phyloP scores from a whole-genome alignment of 2,888 invertebrate genomes.

The Gibbula magus region DNA sequence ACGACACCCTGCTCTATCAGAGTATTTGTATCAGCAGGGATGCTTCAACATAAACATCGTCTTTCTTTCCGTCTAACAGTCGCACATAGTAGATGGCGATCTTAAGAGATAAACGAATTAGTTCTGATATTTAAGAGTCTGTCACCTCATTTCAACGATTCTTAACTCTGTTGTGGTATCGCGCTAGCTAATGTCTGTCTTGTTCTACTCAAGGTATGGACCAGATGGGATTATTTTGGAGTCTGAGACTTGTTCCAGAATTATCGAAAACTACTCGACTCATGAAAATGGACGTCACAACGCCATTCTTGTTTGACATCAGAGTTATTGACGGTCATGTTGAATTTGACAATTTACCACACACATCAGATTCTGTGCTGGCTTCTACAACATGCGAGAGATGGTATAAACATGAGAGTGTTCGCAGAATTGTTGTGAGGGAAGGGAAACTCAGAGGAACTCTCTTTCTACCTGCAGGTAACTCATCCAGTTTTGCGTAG shows the following conservation, averaged over 20 bases:
- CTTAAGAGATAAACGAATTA: too few species aligned
- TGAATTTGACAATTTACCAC: background rate
- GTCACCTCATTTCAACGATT: too few species aligned
- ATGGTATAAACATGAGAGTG: background rate
- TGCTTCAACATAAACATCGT: too few species aligned
- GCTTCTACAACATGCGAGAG: background rate
- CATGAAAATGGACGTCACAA: conserved; percentile 50
- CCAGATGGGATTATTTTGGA: conserved; percentile 62
- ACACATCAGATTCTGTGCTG: background rate
- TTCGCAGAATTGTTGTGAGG: background rate
- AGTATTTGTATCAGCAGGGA: too few species aligned
- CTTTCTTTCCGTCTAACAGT: too few species aligned
- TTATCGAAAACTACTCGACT: conserved; percentile 33
- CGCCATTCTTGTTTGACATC: conserved; percentile 43
- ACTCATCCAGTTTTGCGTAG: too few species aligned
- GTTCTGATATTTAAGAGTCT: too few species aligned
- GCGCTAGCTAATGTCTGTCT: too few species aligned
- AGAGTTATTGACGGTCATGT: conserved; percentile 37
- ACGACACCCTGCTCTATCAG: too few species aligned
- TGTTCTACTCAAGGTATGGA: conserved; percentile 47
- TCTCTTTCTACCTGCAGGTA: background rate
- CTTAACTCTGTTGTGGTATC: too few species aligned
- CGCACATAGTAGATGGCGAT: too few species aligned
- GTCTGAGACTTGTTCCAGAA: conserved; percentile 40
- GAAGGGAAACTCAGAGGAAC: conserved; percentile 17